A percentile compares a stretch with the other conserved stretches of the same genome.
These are phyloP conservation scores for Xiphophorus birchmanni DNA, from an alignment of 2,797 vertebrate species.

Conservation along the genomic window DNA sequence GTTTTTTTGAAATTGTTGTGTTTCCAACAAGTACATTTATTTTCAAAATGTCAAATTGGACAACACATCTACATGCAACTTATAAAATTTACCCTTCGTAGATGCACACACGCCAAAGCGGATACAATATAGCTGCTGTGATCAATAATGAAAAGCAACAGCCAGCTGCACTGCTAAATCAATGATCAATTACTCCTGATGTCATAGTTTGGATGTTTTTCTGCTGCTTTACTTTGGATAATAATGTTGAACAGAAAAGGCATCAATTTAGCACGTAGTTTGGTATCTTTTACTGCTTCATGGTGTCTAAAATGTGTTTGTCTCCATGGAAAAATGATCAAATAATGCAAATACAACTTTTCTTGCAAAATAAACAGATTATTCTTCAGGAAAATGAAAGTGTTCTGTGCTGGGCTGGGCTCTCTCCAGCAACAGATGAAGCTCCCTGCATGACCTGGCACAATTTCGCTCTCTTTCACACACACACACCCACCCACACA, in stretches of 20 bases:
- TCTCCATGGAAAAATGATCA: not conserved
- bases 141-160: not conserved
- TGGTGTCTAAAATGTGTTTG: not conserved
- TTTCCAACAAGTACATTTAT: no score
- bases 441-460: constrained; percentile 73
- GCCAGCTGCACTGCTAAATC: not conserved
- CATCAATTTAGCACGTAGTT: not conserved
- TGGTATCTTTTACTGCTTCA: not conserved
- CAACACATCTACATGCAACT: not conserved
- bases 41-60: no score
- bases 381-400: constrained; percentile 37
- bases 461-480: not conserved
- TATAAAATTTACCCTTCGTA: not conserved
- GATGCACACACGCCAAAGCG: not conserved
- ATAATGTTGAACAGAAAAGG: not conserved
- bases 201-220: not conserved
- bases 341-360: not conserved
- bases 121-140: not conserved
- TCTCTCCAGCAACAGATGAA: constrained; percentile 70
- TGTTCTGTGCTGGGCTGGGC: constrained; percentile 18
- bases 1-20: no score
- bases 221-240: not conserved
- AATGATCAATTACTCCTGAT: not conserved
- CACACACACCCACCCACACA: not conserved
- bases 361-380: constrained; percentile 27